Base-by-base conservation (phyloP, 2,113 vertebrate genomes). In the Gasterosteus nipponicus region DNA sequence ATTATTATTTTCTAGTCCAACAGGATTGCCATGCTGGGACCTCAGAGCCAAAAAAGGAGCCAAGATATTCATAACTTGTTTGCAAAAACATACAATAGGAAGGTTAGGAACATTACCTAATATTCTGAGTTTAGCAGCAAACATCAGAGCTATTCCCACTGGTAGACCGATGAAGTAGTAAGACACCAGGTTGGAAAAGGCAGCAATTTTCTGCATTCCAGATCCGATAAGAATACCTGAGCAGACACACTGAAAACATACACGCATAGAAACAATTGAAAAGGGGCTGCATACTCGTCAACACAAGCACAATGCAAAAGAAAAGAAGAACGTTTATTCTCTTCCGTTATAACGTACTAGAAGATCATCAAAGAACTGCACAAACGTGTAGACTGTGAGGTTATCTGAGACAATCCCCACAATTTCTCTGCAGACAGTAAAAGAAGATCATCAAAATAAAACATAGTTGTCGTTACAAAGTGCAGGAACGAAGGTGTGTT, bases 121-220 rank as follows among this genome's bases (percentile, higher is more conserved):
- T 81, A 96, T 73, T 2, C 95, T 89, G 0, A 96, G 93, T 19
- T 89, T 22, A 66, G 89, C 89, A 57, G 82, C 71, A 67, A 98
- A 98, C 92, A 95, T 95, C 85, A 98, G 88, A 54, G 93, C 90
- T 0, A 85, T 73, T 76, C 91, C 95, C 67, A 97, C 73, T 0
- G 97, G 97, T 68, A 97, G 85, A 5, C 93, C 94, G 0, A 96
- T 73, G 1, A 70, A 71, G 0, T 98, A 97, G 86, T 97, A 97
- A 59, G 71, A 26, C 47, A 96, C 8, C 0, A 94, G 75, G 0
- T 97, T 96, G 56, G 93, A 86, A 31, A 95, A 22, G 12, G 97
- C 96, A 0, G 96, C 96, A 0, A 98, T 93, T 84, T 95, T 96
- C 89, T 98, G 96, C 90, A 94, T 95, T 71, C 97, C 96, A 0